Base-by-base conservation (phyloP, 2,113 vertebrate species). In the Rallus limicola region DNA sequence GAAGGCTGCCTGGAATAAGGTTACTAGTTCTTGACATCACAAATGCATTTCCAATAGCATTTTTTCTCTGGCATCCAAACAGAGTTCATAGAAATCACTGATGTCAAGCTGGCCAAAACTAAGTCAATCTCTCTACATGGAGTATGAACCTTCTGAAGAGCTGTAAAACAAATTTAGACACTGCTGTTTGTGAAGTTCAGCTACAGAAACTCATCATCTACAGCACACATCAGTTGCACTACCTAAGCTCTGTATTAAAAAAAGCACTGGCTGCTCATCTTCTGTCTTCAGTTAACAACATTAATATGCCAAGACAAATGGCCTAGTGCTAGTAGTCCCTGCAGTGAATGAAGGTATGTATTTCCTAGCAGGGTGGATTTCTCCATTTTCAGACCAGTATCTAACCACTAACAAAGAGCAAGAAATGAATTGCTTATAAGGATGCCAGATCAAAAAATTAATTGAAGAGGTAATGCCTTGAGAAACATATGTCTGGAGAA, bases 321-420 rank as follows among this genome's bases (percentile, higher is more conserved):
- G 75, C 88, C 90, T 87, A 60, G 78, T 81, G 5, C 5, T 81
- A 81, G 44, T 72, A 75, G 33, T 79, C 55, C 81, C 70, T 95
- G 80, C 31, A 40, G 26, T 4, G 81, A 69, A 55, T 33, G 60
- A 95, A 88, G 53, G 46, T 90, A 16, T 7, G 7, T 48, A 36
- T 82, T 92, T 95, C 58, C 85, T 96, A 70, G 69, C 25, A 91
- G 75, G 33, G 58, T 72, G 18, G 31, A 31, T 50, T 86, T 96
- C 77, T 93, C 80, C 40, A 59, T 86, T 59, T 64, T 70, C 56
- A 80, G 68, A 59, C 77, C 83, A 65, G 13, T n/a, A 40, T 72
- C 58, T 88, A 92, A 69, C 60, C 33, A 31, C 44, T 79, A 87
- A 91, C 58, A 91, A 52, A 38, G 70, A 94, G 64, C 70, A 94